phyloP scores from a whole-genome alignment of 1,140 invertebrate species.

The Paraescarpia echinospica region DNA sequence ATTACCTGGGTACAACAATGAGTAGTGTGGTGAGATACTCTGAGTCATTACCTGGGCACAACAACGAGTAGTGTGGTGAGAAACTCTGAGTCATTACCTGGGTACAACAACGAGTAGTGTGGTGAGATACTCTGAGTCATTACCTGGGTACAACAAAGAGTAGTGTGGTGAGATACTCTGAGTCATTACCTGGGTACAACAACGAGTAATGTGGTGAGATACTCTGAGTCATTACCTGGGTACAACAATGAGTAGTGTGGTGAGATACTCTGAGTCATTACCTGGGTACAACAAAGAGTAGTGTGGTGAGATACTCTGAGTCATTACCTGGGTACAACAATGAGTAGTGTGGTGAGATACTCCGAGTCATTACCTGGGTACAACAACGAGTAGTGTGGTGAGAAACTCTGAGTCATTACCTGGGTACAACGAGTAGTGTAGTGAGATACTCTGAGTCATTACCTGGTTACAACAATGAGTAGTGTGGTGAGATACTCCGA shows the following conservation, averaged over 20 bases:
- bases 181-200: slow-evolving; percentile 98
- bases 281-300: slow-evolving; percentile 96
- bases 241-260: slow-evolving; percentile 94
- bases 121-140: slow-evolving; percentile 97
- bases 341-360: slow-evolving; percentile 93
- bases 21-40: slow-evolving; percentile 96
- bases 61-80: slow-evolving; percentile 95
- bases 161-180: slow-evolving; percentile 95
- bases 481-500: slow-evolving; percentile 97
- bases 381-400: slow-evolving; percentile 93
- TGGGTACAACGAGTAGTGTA: slow-evolving; percentile 93
- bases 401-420: slow-evolving; percentile 99
- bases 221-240: slow-evolving; percentile 98
- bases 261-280: slow-evolving; percentile 98
- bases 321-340: slow-evolving; percentile 98
- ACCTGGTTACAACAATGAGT: slow-evolving; percentile 94
- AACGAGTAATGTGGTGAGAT: slow-evolving; percentile 93
- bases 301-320: slow-evolving; percentile 95
- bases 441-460: slow-evolving; percentile 98
- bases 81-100: slow-evolving; percentile 98
- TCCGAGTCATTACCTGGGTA: slow-evolving; percentile 98
- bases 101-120: slow-evolving; percentile 97
- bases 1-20: slow-evolving; percentile 95
- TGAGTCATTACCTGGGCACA: slow-evolving; percentile 94
- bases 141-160: slow-evolving; percentile 96